A percentile compares a stretch with the other conserved stretches of the same genome.
These are phyloP conservation scores for Myrmecophaga tridactyla DNA, from an alignment of 2,113 vertebrate genomes.

Conservation along the genomic window DNA sequence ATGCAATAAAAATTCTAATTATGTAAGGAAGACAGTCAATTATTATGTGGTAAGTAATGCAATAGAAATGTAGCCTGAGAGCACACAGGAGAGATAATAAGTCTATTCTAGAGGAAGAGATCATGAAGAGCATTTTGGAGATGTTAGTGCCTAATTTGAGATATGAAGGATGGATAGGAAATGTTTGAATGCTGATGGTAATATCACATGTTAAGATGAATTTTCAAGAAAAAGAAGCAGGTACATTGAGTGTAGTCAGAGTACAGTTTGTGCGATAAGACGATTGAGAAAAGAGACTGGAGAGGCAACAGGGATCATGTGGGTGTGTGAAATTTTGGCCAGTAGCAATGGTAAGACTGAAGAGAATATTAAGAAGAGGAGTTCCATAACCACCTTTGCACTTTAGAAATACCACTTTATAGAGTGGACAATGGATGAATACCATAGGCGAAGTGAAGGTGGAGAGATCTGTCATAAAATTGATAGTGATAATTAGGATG, in stretches of 20 bases:
- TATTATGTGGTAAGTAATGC: not conserved
- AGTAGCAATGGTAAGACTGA: not conserved
- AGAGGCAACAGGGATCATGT: not conserved
- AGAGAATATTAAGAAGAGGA: not conserved
- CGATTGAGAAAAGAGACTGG: not conserved
- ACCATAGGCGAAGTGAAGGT: not conserved
- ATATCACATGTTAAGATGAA: not conserved
- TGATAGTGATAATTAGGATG: not conserved
- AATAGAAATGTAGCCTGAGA: not conserved
- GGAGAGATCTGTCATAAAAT: not conserved
- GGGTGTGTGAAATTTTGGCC: not conserved
- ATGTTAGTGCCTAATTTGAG: not conserved
- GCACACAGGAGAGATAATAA: not conserved
- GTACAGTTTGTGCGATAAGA: not conserved
- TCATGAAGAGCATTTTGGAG: not conserved
- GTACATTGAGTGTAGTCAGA: not conserved
- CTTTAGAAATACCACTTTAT: not conserved
- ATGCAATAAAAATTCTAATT: not conserved
- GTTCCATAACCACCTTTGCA: not conserved
- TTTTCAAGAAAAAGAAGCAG: conserved; percentile 4
- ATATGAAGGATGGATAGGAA: not conserved
- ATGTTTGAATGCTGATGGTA: not conserved
- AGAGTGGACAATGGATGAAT: not conserved
- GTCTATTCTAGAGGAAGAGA: not conserved
- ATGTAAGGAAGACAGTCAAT: not conserved